These are phyloP conservation scores for Tenthredo mesomela DNA, from an alignment of 2,888 invertebrate genomes.

Conservation along the genomic window DNA sequence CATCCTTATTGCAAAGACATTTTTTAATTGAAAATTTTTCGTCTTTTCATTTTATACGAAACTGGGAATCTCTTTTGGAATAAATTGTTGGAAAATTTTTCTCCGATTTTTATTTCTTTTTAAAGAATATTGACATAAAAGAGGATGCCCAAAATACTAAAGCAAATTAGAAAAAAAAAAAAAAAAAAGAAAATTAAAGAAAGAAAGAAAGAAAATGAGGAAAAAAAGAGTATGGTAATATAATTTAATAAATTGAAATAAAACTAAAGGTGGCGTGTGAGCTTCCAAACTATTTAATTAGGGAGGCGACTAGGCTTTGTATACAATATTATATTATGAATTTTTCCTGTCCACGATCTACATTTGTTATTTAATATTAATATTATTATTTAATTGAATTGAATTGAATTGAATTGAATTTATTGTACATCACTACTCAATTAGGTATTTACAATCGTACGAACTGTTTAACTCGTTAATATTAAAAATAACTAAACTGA, in stretches of 20 bases:
- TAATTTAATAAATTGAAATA: slow-evolving; percentile 42
- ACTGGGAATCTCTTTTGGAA: neutral
- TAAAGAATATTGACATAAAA: neutral
- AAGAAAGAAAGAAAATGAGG: neutral
- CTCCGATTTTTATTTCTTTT: neutral
- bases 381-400: slow-evolving; percentile 65
- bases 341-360: slow-evolving; percentile 61
- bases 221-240: neutral
- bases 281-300: slow-evolving; percentile 61
- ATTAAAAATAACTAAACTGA: neutral
- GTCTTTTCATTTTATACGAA: neutral
- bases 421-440: slow-evolving; percentile 65
- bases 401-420: slow-evolving; percentile 63
- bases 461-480: slow-evolving; percentile 65
- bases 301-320: slow-evolving; percentile 62
- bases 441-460: slow-evolving; percentile 63
- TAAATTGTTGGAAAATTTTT: neutral
- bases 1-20: neutral
- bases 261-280: slow-evolving; percentile 56
- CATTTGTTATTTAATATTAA: slow-evolving; percentile 63
- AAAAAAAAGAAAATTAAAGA: neutral
- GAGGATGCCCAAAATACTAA: slow-evolving; percentile 26
- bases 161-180: neutral
- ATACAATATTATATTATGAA: slow-evolving; percentile 59
- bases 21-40: neutral